A percentile compares a stretch with the other conserved stretches of the same genome.
Conservation (phyloP, 2,113 vertebrate genomes). For the Hemiprocne comata region DNA sequence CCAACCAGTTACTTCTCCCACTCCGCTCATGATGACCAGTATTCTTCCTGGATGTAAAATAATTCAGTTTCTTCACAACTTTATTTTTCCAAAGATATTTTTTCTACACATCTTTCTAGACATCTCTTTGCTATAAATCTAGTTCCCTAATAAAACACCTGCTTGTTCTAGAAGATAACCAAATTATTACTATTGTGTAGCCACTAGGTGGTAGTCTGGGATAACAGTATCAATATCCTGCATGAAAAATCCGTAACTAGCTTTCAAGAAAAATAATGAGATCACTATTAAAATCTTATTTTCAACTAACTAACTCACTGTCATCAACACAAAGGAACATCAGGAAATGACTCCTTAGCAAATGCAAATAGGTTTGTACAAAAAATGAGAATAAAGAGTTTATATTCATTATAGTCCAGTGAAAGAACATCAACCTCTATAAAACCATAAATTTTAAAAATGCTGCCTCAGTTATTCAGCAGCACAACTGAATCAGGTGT, state of each 20-base stretch:
- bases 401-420: background rate
- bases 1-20: background rate
- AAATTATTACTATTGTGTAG: background rate
- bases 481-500: background rate
- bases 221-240: background rate
- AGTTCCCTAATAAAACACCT: background rate
- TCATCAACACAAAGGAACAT: background rate
- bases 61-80: background rate
- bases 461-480: background rate
- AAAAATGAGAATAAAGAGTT: background rate
- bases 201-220: constrained; percentile 44
- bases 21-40: background rate
- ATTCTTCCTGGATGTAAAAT: background rate
- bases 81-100: background rate
- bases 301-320: background rate
- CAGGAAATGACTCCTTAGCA: background rate
- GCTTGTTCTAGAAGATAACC: background rate
- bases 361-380: background rate
- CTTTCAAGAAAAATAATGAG: background rate
- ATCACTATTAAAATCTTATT: background rate
- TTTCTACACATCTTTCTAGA: too few relatives aligned
- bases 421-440: background rate
- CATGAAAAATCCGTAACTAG: background rate
- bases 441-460: background rate
- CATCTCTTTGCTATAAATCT: background rate